phyloP scores from a whole-genome alignment of 2,113 vertebrate species.

The Neomonachus schauinslandi region DNA sequence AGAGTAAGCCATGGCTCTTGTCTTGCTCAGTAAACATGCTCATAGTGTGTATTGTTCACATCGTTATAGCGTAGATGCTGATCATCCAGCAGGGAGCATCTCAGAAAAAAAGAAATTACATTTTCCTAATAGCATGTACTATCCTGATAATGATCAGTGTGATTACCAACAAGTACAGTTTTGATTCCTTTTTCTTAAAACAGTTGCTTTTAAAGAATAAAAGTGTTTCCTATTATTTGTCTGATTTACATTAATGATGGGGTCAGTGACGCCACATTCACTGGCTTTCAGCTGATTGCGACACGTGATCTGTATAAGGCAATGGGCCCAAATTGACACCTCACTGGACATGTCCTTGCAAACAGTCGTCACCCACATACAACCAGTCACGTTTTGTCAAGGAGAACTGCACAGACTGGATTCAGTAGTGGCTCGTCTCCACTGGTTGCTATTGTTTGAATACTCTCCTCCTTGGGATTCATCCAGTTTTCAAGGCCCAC shows the following conservation, averaged over 20 bases:
- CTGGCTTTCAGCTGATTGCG: background rate
- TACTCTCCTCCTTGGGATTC: background rate
- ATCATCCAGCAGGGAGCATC: background rate
- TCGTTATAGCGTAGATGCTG: background rate
- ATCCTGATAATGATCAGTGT: slow-evolving; percentile 52
- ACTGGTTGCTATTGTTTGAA: background rate
- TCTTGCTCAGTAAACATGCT: background rate
- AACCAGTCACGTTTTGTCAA: background rate
- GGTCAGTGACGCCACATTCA: background rate
- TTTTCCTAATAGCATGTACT: slow-evolving; percentile 44
- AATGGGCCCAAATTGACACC: background rate
- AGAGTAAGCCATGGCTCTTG: background rate
- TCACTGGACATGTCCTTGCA: background rate
- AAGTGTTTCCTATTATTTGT: slow-evolving; percentile 45
- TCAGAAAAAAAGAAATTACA: background rate
- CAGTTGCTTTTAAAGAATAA: slow-evolving; percentile 70
- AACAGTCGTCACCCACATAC: background rate
- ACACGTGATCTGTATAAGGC: background rate
- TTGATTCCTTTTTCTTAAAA: slow-evolving; percentile 57
- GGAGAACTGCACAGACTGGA: background rate
- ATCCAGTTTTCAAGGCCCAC: background rate
- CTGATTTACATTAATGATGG: background rate
- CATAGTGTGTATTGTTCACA: background rate
- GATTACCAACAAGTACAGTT: slow-evolving; percentile 44
- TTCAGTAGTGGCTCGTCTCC: background rate